These are phyloP conservation scores for Copsychus sechellarum DNA, from an alignment of 2,113 vertebrate genomes.

Conservation along the genomic window DNA sequence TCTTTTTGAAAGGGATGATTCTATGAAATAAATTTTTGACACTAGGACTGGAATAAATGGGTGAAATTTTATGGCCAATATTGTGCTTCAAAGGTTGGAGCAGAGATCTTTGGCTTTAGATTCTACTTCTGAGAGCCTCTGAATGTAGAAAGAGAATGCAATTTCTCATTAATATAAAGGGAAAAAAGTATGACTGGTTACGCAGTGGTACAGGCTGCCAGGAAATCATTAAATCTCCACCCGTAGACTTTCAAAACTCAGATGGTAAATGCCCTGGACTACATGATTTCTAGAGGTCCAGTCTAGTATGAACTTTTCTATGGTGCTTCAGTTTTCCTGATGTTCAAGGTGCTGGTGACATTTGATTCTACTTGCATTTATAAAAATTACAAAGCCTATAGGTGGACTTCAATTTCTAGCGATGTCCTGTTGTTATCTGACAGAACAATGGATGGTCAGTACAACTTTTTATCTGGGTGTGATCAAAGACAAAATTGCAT, in stretches of 20 bases:
- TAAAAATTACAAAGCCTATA: background rate
- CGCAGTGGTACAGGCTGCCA: background rate
- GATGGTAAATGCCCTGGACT: background rate
- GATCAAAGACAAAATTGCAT: background rate
- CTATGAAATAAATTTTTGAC: background rate
- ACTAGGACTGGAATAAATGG: background rate
- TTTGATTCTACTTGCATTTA: background rate
- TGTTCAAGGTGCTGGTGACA: background rate
- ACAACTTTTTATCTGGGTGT: background rate
- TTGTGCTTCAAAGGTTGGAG: background rate
- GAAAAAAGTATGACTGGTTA: background rate
- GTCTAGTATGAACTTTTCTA: background rate
- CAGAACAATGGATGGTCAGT: background rate
- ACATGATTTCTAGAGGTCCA: background rate
- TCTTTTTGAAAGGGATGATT: background rate
- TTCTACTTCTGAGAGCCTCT: background rate
- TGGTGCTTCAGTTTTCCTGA: background rate
- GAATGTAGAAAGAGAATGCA: background rate
- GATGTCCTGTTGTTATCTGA: background rate
- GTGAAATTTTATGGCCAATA: background rate
- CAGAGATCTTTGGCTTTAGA: background rate
- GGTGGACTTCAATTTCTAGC: background rate
- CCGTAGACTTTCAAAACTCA: background rate
- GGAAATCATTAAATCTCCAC: background rate
- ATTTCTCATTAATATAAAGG: background rate